Evolutionary conservation across 2,888 invertebrate genomes (phyloP), one percentile per base, ranked within the genome.

Genomic region (Neuroscelio doddi): DNA sequence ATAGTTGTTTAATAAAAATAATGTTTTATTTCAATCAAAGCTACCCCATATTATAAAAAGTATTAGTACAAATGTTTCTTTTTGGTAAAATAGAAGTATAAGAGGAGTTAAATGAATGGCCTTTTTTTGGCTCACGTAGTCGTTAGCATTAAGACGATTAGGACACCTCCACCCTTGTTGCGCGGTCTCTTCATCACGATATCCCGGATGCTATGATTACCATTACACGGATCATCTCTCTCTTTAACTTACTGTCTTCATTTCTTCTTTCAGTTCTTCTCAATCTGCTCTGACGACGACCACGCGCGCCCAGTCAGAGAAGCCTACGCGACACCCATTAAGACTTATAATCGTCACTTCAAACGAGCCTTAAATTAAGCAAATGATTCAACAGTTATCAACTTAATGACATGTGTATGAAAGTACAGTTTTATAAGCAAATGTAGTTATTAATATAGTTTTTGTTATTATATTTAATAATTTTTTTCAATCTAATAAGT

Each of bases 291-390:
- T 17, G 55, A 17, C 45, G 56, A 65, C 65, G 65, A 65, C 65
- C 65, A 66, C 65, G 65, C 66, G 66, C 61, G 66, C 61, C 61
- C 61, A 61, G 56, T 65, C 46, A 51, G 34, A 42, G 49, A 65
- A 51, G 47, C 64, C 64, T 59, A 65, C 64, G 59, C 64, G 59
- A 56, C 59, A 65, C 56, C 65, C 56, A 61, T 65, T 65, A 64
- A 61, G 52, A 61, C 34, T 46, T 50, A 55, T 39, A 47, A 45
- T 59, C 56, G 47, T 58, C 59, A 32, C 41, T 52, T 41, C 61
- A 52, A 62, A 62, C 53, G 57, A 66, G 53, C 45, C 53, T 57
- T 57, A 66, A 66, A 66, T 66, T 66, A 55, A 26, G 53, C 55
- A 42, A 52, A 52, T 46, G 38, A 51, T n/a, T n/a, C n/a, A n/a